phyloP scores from a whole-genome alignment of 1,140 invertebrate species.

The Aplysia californica region DNA sequence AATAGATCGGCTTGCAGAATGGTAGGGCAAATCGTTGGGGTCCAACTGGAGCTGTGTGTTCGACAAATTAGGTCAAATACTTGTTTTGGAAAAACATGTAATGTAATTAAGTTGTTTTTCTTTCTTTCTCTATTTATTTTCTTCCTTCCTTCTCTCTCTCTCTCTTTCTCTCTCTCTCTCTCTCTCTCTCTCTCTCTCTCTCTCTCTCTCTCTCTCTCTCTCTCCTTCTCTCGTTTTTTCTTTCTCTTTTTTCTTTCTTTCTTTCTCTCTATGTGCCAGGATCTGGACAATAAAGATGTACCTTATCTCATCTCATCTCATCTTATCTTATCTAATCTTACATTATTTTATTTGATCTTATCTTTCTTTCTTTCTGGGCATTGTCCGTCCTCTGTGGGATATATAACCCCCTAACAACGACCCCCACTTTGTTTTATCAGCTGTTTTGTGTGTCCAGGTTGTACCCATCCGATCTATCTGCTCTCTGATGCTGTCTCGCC shows the following conservation, averaged over 20 bases:
- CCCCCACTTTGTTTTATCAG: no score
- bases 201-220: background rate
- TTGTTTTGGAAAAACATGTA: background rate
- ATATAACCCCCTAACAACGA: background rate
- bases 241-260: slow-evolving; percentile 9
- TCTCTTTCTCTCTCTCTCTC: background rate
- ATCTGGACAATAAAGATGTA: no score
- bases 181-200: background rate
- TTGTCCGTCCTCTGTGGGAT: background rate
- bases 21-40: background rate
- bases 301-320: background rate
- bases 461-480: background rate
- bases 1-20: background rate
- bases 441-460: no score
- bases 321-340: background rate
- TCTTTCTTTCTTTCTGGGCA: background rate
- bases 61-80: background rate
- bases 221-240: slow-evolving; percentile 1
- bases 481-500: background rate
- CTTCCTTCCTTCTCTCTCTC: background rate
- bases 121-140: background rate
- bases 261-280: background rate
- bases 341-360: background rate
- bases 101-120: background rate
- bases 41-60: background rate